Conservation (phyloP, 23 tunicate genomes). For the Halocynthia aurantium region DNA sequence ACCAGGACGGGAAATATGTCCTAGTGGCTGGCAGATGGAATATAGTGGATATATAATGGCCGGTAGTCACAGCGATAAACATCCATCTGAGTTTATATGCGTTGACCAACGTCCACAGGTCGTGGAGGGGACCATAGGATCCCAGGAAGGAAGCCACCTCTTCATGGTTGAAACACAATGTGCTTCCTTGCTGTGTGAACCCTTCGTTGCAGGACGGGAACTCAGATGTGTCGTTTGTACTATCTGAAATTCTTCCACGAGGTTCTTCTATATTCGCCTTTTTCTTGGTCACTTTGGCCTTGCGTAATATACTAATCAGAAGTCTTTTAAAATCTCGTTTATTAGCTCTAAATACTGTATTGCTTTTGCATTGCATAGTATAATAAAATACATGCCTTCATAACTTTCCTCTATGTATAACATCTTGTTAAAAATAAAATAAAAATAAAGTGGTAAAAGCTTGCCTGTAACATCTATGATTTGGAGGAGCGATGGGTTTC, state of each 20-base stretch:
- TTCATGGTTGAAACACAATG: constrained; percentile 35
- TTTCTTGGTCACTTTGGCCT: no score
- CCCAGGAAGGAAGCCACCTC: constrained; percentile 25
- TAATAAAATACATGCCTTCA: no score
- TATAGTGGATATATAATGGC: constrained; percentile 28
- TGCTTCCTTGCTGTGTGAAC: constrained; percentile 40
- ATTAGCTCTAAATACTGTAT: no score
- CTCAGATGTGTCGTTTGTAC: constrained; percentile 39
- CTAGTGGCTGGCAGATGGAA: constrained; percentile 16
- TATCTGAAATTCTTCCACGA: constrained; percentile 1
- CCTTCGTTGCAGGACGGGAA: constrained; percentile 37
- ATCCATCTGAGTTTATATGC: constrained; percentile 21
- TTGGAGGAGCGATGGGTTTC: no score
- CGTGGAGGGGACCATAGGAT: constrained; percentile 31
- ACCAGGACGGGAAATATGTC: constrained; percentile 37
- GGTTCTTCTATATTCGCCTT: no score
- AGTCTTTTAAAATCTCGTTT: no score
- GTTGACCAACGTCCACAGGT: constrained; percentile 37
- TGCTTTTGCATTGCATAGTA: no score
- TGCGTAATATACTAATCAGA: no score
- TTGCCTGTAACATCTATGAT: no score
- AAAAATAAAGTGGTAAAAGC: no score
- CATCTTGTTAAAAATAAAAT: no score
- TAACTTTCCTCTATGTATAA: no score
- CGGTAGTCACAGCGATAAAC: constrained; percentile 29